These are phyloP conservation scores for Zaprionus camerounensis DNA, from an alignment of 1,140 invertebrate genomes.

Conservation along the genomic window DNA sequence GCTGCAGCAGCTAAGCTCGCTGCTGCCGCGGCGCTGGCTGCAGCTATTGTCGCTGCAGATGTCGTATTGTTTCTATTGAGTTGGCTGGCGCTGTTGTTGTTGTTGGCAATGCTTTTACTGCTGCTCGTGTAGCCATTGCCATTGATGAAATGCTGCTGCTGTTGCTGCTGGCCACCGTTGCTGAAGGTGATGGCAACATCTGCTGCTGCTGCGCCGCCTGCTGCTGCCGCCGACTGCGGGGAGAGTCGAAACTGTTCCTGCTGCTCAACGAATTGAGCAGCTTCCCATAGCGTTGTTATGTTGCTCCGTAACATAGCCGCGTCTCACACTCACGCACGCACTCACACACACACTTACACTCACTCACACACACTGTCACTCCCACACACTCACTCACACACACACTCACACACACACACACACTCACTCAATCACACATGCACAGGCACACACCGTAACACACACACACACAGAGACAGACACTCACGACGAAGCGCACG, in stretches of 20 bases:
- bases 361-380: conserved; percentile 21
- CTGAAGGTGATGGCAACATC: conserved; percentile 9
- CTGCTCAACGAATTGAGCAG: conserved; percentile 63
- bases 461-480: conserved; percentile 10
- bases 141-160: conserved; percentile 40
- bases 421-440: conserved; percentile 9
- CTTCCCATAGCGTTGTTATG: conserved; percentile 59
- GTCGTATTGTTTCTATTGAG: conserved; percentile 61
- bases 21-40: conserved; percentile 16
- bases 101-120: conserved; percentile 45
- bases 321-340: conserved; percentile 34
- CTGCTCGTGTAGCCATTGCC: conserved; percentile 42
- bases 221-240: conserved; percentile 24
- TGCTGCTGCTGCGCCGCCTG: conserved; percentile 17
- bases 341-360: conserved; percentile 22
- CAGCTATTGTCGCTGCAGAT: conserved; percentile 11
- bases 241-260: conserved; percentile 47
- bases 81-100: conserved; percentile 65
- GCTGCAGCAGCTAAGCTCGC: conserved; percentile 18
- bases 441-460: conserved; percentile 13
- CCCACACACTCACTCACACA: conserved; percentile 6
- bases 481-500: conserved; percentile 22
- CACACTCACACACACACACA: conserved; percentile 6
- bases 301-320: conserved; percentile 64
- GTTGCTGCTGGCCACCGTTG: conserved; percentile 22